Evolutionary conservation across 2,888 invertebrate species (phyloP).

Genomic region (Drosophila borborema): DNA sequence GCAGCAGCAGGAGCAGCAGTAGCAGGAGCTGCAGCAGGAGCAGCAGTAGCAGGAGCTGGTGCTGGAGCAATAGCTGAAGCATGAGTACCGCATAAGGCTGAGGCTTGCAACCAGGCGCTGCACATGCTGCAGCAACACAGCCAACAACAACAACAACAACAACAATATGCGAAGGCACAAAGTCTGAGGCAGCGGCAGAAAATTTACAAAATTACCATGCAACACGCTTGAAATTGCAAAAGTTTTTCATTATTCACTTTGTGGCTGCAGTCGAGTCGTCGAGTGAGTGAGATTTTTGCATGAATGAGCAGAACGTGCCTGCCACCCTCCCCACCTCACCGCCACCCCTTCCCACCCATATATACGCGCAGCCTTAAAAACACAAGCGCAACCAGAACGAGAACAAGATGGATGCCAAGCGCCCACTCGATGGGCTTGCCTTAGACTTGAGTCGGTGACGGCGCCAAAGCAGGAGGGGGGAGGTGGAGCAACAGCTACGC

Average conservation of each 20-base stretch:
- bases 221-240: constrained; percentile 82
- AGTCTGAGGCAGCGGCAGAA: constrained; percentile 58
- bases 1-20: not conserved
- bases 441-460: constrained; percentile 15
- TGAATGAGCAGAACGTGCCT: constrained; percentile 79
- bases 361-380: constrained; percentile 5
- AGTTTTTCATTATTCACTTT: constrained; percentile 83
- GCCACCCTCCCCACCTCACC: not conserved
- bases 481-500: constrained; percentile 14
- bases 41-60: not conserved
- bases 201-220: constrained; percentile 81
- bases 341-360: not conserved
- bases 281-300: constrained; percentile 82
- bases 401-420: constrained; percentile 72
- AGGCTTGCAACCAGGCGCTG: constrained; percentile 36
- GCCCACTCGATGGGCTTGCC: constrained; percentile 50
- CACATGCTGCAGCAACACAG: constrained; percentile 43
- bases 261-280: constrained; percentile 78
- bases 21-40: not conserved
- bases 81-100: constrained; percentile 43
- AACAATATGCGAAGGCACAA: constrained; percentile 22
- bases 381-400: constrained; percentile 29
- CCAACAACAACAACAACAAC: constrained; percentile 11
- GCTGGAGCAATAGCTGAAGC: not conserved
- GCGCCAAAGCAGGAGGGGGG: not conserved